Percentiles rank a stretch among this genome's conserved stretches.
These are phyloP conservation scores for Turritopsis dohrnii DNA, from an alignment of 30 jellyfish, hydroid and myxozoan genomes.

Conservation along the genomic window DNA sequence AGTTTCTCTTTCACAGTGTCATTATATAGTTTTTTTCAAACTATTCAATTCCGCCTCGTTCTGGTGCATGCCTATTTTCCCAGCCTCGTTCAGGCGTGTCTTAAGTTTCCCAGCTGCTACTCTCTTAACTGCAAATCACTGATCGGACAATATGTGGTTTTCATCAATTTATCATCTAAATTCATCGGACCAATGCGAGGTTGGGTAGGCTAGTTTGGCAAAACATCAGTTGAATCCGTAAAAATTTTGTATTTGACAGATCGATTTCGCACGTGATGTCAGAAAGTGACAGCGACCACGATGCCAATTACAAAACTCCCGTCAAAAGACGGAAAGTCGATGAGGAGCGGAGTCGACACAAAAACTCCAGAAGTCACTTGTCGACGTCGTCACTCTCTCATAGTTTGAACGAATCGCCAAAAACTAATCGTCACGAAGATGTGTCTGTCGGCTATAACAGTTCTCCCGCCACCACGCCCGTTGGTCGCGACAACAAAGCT, in stretches of 20 bases:
- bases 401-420: background rate
- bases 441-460: constrained; percentile 49
- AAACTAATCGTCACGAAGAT: background rate
- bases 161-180: too few relatives aligned
- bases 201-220: too few relatives aligned
- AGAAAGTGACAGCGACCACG: background rate
- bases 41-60: too few relatives aligned
- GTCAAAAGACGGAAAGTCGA: background rate
- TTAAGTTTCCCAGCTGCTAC: too few relatives aligned
- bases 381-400: background rate
- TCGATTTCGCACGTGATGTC: background rate
- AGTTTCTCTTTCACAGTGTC: too few relatives aligned
- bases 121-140: too few relatives aligned
- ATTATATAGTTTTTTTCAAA: too few relatives aligned
- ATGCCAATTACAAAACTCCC: background rate
- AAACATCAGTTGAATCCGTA: too few relatives aligned
- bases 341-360: background rate
- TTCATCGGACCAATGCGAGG: too few relatives aligned
- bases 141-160: too few relatives aligned
- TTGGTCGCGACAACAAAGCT: constrained; percentile 78
- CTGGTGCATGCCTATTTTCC: too few relatives aligned
- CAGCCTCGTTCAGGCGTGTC: too few relatives aligned
- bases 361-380: background rate
- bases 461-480: constrained; percentile 84
- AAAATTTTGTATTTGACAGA: background rate